phyloP scores from a whole-genome alignment of 2,888 invertebrate genomes.

The Elegia similella region DNA sequence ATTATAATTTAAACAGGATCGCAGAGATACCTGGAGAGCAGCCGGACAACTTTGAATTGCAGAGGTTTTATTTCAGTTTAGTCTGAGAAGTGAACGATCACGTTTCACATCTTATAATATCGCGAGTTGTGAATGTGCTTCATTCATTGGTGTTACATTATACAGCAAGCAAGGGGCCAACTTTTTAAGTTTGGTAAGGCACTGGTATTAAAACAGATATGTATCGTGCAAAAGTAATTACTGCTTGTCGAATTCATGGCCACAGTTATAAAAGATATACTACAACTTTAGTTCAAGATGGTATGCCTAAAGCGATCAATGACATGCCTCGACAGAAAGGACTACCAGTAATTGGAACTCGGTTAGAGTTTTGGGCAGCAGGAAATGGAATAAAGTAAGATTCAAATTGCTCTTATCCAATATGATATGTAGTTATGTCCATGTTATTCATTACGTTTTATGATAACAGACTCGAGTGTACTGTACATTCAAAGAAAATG shows the following conservation, averaged over 20 bases:
- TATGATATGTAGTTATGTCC: too few species aligned
- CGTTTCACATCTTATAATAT: not conserved
- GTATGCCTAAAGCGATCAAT: conserved; percentile 38
- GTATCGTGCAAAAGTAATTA: not conserved
- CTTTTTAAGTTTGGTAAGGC: not conserved
- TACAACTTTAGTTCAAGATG: conserved; percentile 9
- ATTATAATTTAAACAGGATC: conserved; percentile 11
- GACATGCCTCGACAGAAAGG: conserved; percentile 75
- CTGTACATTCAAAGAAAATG: too few species aligned
- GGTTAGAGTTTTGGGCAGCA: conserved; percentile 64
- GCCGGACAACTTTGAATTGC: not conserved
- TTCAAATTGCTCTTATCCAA: not conserved
- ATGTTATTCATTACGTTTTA: too few species aligned
- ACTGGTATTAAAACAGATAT: not conserved
- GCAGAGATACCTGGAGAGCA: conserved; percentile 1
- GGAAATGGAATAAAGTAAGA: conserved; percentile 63
- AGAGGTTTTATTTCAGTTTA: conserved; percentile 6
- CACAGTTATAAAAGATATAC: conserved; percentile 11
- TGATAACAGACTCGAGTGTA: too few species aligned
- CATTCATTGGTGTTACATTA: not conserved
- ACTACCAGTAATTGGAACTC: conserved; percentile 79
- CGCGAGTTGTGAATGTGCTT: not conserved
- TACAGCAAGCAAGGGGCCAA: not conserved
- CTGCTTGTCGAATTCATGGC: not conserved
- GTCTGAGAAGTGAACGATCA: conserved; percentile 10